Evolutionary conservation across 1,140 invertebrate species (phyloP).

Genomic region (Zaprionus gabonicus): DNA sequence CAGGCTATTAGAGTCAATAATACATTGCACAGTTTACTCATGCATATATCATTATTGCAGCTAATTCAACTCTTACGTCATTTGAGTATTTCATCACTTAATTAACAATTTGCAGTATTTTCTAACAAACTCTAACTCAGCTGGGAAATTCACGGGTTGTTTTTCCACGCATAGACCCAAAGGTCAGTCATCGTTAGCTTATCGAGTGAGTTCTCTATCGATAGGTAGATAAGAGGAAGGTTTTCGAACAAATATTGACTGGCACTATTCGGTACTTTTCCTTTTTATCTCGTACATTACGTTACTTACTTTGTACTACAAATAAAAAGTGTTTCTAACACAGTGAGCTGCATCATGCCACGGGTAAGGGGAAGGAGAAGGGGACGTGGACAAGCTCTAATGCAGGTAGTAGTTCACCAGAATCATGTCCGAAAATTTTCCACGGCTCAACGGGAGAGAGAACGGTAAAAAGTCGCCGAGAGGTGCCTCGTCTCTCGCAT

Average conservation of each 20-base stretch:
- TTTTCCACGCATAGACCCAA: background rate
- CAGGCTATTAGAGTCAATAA: background rate
- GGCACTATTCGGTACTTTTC: slow-evolving; percentile 1
- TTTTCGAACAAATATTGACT: slow-evolving; percentile 43
- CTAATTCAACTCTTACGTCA: background rate
- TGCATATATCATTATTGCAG: background rate
- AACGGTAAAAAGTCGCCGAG: slow-evolving; percentile 8
- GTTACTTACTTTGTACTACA: slow-evolving; percentile 49
- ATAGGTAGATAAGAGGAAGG: slow-evolving; percentile 15
- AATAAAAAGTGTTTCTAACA: slow-evolving; percentile 58
- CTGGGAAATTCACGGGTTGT: background rate
- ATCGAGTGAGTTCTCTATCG: slow-evolving; percentile 13
- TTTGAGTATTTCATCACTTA: slow-evolving; percentile 1
- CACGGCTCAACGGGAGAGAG: slow-evolving; percentile 7
- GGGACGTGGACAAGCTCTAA: slow-evolving; percentile 1
- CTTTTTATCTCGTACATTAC: slow-evolving; percentile 14
- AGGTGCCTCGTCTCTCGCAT: slow-evolving; percentile 18
- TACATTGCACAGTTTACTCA: background rate
- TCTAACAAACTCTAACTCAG: background rate
- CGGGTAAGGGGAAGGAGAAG: background rate
- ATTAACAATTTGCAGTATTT: background rate
- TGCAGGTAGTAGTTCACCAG: slow-evolving; percentile 55
- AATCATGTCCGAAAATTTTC: slow-evolving; percentile 36
- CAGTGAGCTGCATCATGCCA: slow-evolving; percentile 2
- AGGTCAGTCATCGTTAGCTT: slow-evolving; percentile 23